Conservation (phyloP, 2,888 invertebrate species). For the Tenthredo scrophulariae region DNA sequence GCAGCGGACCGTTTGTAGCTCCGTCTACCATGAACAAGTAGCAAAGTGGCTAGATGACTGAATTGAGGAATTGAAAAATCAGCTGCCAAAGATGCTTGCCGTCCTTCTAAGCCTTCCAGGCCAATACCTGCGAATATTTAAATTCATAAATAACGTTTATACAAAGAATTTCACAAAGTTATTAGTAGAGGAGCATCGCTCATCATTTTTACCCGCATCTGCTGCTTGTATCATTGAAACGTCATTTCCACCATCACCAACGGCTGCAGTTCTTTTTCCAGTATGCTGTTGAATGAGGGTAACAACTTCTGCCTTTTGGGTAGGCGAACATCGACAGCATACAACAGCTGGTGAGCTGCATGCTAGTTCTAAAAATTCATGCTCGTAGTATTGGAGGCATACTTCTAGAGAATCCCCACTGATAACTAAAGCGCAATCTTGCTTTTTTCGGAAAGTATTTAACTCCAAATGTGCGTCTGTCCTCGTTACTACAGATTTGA, state of each 20-base stretch:
- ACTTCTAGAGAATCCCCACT: conserved; percentile 86
- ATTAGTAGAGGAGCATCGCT: conserved; percentile 3
- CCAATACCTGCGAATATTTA: conserved; percentile 84
- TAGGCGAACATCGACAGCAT: conserved; percentile 87
- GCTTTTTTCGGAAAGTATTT: conserved; percentile 83
- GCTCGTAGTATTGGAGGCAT: conserved; percentile 86
- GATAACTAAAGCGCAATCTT: conserved; percentile 86
- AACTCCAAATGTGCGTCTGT: conserved; percentile 84
- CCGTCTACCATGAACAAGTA: conserved; percentile 95
- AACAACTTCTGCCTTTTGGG: conserved; percentile 86
- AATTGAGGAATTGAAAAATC: conserved; percentile 98
- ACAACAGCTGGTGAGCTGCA: conserved; percentile 87
- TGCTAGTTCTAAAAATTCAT: conserved; percentile 87
- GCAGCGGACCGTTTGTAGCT: conserved; percentile 98
- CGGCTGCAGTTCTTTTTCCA: conserved; percentile 81
- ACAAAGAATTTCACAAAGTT: conserved; percentile 27
- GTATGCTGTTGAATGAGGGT: conserved; percentile 84
- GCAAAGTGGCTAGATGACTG: conserved; percentile 88
- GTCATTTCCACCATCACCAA: conserved; percentile 86
- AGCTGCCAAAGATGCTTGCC: conserved; percentile 96
- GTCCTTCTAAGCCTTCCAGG: conserved; percentile 94
- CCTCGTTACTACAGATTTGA: conserved; percentile 85
- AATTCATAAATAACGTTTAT: conserved; percentile 8
- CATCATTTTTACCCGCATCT: conserved; percentile 77
- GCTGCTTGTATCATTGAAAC: conserved; percentile 87